Evolutionary conservation across 1,140 invertebrate genomes (phyloP).

Genomic region (Caenorhabditis remanei): DNA sequence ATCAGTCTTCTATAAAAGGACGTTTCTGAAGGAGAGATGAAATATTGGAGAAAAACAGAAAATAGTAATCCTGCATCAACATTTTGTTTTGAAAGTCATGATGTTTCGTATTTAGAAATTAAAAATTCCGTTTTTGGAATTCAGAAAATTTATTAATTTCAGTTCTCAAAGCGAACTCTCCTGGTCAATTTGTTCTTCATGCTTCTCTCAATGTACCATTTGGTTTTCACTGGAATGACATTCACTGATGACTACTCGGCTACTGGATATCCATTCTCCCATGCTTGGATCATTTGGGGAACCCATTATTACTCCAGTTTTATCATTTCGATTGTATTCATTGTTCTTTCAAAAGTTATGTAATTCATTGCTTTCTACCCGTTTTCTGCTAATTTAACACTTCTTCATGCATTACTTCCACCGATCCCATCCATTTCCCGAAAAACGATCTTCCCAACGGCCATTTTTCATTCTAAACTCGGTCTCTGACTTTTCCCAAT

Average conservation of each 20-base stretch:
- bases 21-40: too few relatives aligned
- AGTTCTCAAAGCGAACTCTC: not conserved
- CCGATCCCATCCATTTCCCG: too few relatives aligned
- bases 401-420: not conserved
- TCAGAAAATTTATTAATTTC: not conserved
- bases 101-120: too few relatives aligned
- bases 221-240: constrained; percentile 45
- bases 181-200: not conserved
- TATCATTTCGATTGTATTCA: constrained; percentile 1
- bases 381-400: not conserved
- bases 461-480: too few relatives aligned
- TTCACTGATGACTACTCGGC: constrained; percentile 29
- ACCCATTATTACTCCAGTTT: constrained; percentile 36
- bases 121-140: too few relatives aligned
- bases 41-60: too few relatives aligned
- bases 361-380: not conserved
- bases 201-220: constrained; percentile 23
- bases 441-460: too few relatives aligned
- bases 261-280: constrained; percentile 6
- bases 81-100: too few relatives aligned
- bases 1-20: too few relatives aligned
- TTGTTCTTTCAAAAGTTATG: not conserved
- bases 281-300: constrained; percentile 27
- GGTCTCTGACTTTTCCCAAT: not conserved
- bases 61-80: too few relatives aligned